Evolutionary conservation across 53 echinoderm and acorn worm species (phyloP).

Genomic region (Echinometra lucunter): DNA sequence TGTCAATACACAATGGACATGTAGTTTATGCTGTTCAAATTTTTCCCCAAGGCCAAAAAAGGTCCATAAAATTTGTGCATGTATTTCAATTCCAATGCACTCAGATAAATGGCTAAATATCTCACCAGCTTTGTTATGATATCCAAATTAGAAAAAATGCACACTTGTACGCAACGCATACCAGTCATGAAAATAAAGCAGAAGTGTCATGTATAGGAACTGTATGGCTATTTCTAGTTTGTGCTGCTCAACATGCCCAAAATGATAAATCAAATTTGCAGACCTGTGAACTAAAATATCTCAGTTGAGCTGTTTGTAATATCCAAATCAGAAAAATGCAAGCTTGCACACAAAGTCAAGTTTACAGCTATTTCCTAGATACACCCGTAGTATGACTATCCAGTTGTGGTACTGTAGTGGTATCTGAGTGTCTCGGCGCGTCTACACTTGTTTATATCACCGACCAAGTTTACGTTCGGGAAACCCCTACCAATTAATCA

Average conservation of each 20-base stretch:
- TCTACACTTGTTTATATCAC: conserved; percentile 37
- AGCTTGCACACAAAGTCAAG: background rate
- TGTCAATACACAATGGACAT: too few species aligned
- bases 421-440: background rate
- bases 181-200: too few species aligned
- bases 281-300: background rate
- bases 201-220: too few species aligned
- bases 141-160: too few species aligned
- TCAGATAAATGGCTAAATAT: too few species aligned
- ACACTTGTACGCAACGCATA: too few species aligned
- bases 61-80: too few species aligned
- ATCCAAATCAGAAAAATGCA: background rate
- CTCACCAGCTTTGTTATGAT: too few species aligned
- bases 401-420: background rate
- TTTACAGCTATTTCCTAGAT: background rate
- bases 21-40: too few species aligned
- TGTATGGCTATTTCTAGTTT: background rate
- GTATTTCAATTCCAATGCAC: background rate
- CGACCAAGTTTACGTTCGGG: conserved; percentile 48
- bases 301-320: background rate
- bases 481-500: conserved; percentile 50
- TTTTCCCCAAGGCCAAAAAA: too few species aligned
- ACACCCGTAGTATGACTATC: background rate
- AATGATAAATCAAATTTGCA: background rate
- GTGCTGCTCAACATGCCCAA: background rate